Evolutionary conservation across 2,888 invertebrate species (phyloP), one percentile per base, ranked within the genome.

Genomic region (Tanaodytes sp.): DNA sequence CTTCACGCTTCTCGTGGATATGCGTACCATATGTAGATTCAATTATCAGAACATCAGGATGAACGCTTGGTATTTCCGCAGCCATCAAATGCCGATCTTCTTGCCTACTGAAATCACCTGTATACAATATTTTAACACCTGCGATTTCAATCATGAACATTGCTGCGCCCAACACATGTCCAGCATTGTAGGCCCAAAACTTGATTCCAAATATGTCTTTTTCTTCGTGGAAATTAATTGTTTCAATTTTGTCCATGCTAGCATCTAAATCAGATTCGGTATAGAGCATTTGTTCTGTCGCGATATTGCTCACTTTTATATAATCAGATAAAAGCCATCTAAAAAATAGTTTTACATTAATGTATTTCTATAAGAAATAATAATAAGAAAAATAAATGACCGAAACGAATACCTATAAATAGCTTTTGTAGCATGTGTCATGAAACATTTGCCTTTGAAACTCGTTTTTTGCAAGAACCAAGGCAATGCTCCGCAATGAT

Each of bases 61-160:
- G 93, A 57, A 97, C 92, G 14, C 93, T 94, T 0, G 99, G 99
- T 78, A 99, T 95, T 87, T 99, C 99, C 0, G 99, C 99, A 0
- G 98, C 97, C 96, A 98, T 98, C 76, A 99, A 89, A 90, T 99
- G 99, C 6, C 99, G 88, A 86, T 99, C 99, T 85, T 99, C 99
- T 86, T 98, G 97, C 43, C 99, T 88, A 1, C 98, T 98, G 84
- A 99, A 99, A 82, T 99, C 99, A 0, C 99, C 99, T 0, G 99
- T 99, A 83, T 98, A 98, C 11, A 98, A 86, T 0, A 67, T 90
- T 88, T 96, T 97, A 1, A 98, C 97, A 11, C 98, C 99, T 23
- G 98, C 99, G 48, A 99, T 99, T 88, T 99, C 98, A 64, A 99
- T 95, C 97, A 99, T 98, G 84, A 99, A 99, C 98, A 99, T 99